These are phyloP conservation scores for Himantopus leucocephalus DNA, from an alignment of 2,113 vertebrate species.

Conservation along the genomic window DNA sequence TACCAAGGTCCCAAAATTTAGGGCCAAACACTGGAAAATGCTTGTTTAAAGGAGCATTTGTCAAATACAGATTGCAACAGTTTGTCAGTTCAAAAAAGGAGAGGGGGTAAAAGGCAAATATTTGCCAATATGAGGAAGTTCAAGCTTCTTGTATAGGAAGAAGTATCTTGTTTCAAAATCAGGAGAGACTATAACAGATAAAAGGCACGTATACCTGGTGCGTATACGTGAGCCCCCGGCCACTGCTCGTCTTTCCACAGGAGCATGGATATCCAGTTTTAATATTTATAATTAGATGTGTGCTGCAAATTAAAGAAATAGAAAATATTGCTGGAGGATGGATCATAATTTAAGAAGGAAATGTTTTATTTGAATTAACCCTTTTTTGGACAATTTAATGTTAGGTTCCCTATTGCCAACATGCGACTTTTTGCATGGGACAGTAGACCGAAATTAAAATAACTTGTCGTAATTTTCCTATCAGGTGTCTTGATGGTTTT, in stretches of 20 bases:
- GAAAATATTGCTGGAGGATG: background rate
- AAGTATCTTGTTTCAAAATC: background rate
- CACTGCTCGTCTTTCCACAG: background rate
- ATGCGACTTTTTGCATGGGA: background rate
- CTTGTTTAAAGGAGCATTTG: background rate
- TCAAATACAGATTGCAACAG: background rate
- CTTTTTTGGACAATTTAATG: background rate
- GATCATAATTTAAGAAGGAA: background rate
- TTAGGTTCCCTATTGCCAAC: background rate
- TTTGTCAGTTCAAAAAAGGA: background rate
- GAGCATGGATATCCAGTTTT: background rate
- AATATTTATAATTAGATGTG: background rate
- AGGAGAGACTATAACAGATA: background rate
- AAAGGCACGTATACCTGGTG: fast-evolving
- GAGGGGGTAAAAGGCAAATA: background rate
- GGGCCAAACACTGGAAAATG: background rate
- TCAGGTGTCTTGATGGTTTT: background rate
- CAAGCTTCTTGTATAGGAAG: background rate
- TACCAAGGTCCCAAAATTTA: background rate
- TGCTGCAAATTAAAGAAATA: background rate
- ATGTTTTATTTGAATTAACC: background rate
- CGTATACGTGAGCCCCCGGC: fast-evolving
- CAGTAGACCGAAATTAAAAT: background rate
- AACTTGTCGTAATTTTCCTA: background rate
- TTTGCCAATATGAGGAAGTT: background rate